Evolutionary conservation across 2,888 invertebrate genomes (phyloP), one percentile per base, ranked within the genome.

Genomic region (Erannis defoliaria): DNA sequence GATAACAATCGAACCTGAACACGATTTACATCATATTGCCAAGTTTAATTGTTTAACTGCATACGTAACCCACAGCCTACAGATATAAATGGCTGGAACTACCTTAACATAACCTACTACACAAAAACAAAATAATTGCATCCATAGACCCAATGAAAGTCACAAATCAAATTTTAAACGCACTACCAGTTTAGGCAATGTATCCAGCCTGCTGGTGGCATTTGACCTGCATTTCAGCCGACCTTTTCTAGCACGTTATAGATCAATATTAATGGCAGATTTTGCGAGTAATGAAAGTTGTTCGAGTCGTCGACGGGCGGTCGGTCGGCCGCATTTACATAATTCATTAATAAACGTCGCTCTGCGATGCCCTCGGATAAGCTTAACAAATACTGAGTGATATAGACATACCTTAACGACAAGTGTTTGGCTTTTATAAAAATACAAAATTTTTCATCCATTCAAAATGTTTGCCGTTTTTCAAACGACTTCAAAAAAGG

Each of bases 311-410:
- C 72, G 74, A 77, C 77, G 74, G 67, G 78, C 76, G 80, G 75
- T 71, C 79, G 82, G 74, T 74, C 80, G 74, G 71, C 50, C 75
- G 67, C 76, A 90, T 90, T 89, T 87, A 82, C 89, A 90, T 89
- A 89, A 87, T 88, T 87, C 88, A 89, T 90, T 89, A 86, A 86
- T 89, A 89, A 81, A 85, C 80, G 88, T 88, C 89, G 76, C 70
- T 74, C 72, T 67, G 79, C 83, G 88, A 89, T 89, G 86, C 81
- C 83, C 81, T 81, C 86, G 76, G 88, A 88, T 89, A 88, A 86
- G 82, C 80, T 77, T 78, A 84, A 87, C 85, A 88, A 87, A 87
- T 85, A 86, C 81, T 79, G 78, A 82, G 78, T 78, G 76, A 56
- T 60, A 62, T 62, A 50, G 56, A 80, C 75, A 75, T 76, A 76